Base-by-base conservation (phyloP, 2,797 vertebrate genomes). In the Mus minutoides region DNA sequence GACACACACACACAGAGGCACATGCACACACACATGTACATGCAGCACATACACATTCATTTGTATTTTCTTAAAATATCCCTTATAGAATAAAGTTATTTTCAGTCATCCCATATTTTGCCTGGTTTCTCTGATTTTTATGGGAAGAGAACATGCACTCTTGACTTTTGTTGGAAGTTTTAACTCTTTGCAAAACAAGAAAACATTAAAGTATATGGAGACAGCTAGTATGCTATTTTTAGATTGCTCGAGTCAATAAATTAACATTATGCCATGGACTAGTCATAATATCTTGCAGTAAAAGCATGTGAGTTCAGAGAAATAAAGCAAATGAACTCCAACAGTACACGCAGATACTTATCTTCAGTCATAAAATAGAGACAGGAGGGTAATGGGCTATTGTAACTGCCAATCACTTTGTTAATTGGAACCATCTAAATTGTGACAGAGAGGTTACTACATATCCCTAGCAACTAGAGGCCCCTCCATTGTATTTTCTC, bases 41-140 rank as follows among this genome's bases (percentile, higher is more conserved):
- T 22, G 64, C 17, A 46, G 40, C 11, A 17, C 69, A 67, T 34
- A 29, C 29, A 69, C 52, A 14, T n/a, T 84, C 10, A 34, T 78
- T 12, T 90, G 93, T 46, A 86, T 95, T 71, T 89, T 49, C 26
- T 58, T 26, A 49, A 83, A 71, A 16, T 71, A 54, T 17, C 1
- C 89, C 69, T 40, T 91, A 31, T 80, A 40, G 56, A 62, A 85
- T 64, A 60, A 92, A 78, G 14, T 62, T 73, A 91, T 78, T 90
- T 85, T 34, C 2, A 88, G 49, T 56, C 11, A 64, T 7, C 43
- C n/a, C 86, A n/a, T 29, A 40, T 6, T 92, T 49, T 93, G 56
- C 12, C 11, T 14, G 3, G 16, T 92, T 67, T 24, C 43, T 73
- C 52, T 91, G 64, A 80, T 2, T 54, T 83, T 21, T 16, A 14